Percentiles rank a stretch among this genome's conserved stretches.
These are phyloP conservation scores for Gallinago jamesoni DNA, from an alignment of 2,113 vertebrate genomes.

Conservation along the genomic window DNA sequence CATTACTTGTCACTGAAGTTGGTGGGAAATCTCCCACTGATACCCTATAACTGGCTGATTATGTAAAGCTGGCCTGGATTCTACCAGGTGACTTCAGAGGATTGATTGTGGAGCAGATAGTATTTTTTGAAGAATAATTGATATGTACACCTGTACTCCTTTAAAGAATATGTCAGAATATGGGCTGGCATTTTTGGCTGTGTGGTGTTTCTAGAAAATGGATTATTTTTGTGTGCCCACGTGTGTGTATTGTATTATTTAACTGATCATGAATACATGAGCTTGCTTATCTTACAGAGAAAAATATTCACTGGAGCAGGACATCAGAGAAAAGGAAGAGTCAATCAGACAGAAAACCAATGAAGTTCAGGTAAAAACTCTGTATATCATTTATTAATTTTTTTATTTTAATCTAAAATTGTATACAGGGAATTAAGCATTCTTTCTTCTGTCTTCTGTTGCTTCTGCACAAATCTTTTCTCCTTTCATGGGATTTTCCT, in stretches of 20 bases:
- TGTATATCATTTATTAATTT: background rate
- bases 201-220: background rate
- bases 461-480: background rate
- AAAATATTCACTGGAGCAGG: constrained; percentile 93
- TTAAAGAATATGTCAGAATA: background rate
- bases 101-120: background rate
- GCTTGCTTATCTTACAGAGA: constrained; percentile 76
- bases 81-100: background rate
- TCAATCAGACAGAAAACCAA: constrained; percentile 90
- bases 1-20: background rate
- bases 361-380: constrained; percentile 89
- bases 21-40: background rate
- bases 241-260: background rate
- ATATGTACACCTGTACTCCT: background rate
- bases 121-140: background rate
- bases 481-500: background rate
- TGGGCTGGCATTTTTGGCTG: background rate
- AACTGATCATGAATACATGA: background rate
- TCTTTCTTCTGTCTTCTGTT: background rate
- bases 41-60: background rate
- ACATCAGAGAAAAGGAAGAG: constrained; percentile 94
- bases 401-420: background rate
- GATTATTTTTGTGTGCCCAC: background rate
- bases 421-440: background rate
- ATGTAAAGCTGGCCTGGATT: background rate